phyloP scores from a whole-genome alignment of 2,797 vertebrate genomes.

The Spinus pinus region DNA sequence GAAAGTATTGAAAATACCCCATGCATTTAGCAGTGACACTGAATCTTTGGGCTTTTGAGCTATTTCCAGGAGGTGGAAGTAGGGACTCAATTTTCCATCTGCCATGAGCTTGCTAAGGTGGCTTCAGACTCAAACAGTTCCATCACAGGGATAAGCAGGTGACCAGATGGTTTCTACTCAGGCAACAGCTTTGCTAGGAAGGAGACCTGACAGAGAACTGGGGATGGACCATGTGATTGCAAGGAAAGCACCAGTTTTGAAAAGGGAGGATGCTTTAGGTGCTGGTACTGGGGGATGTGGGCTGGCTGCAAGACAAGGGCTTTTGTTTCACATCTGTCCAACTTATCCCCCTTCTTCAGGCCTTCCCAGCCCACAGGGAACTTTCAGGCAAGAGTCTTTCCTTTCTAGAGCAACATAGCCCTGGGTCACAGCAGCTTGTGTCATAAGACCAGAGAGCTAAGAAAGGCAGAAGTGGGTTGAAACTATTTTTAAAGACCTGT shows the following conservation, averaged over 20 bases:
- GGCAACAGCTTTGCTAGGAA: background rate
- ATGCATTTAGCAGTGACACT: background rate
- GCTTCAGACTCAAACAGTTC: background rate
- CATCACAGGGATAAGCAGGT: background rate
- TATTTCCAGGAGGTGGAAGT: background rate
- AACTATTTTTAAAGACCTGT: slow-evolving; percentile 48
- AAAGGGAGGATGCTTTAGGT: background rate
- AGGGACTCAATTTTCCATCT: background rate
- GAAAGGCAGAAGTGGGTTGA: slow-evolving; percentile 29
- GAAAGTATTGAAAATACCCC: background rate
- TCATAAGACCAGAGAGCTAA: background rate
- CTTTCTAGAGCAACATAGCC: background rate
- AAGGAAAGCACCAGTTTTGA: background rate
- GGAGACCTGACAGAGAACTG: background rate
- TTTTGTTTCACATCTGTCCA: accelerated
- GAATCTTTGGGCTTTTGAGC: background rate
- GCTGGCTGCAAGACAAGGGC: background rate
- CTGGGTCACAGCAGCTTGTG: background rate
- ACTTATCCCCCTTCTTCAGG: background rate
- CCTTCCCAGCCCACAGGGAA: background rate
- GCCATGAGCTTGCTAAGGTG: background rate
- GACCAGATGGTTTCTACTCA: background rate
- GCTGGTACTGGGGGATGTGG: accelerated
- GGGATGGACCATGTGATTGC: background rate
- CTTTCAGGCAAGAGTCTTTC: background rate